Base-by-base conservation (phyloP, 2,888 invertebrate genomes). In the Scelioninae gen. 1 region DNA sequence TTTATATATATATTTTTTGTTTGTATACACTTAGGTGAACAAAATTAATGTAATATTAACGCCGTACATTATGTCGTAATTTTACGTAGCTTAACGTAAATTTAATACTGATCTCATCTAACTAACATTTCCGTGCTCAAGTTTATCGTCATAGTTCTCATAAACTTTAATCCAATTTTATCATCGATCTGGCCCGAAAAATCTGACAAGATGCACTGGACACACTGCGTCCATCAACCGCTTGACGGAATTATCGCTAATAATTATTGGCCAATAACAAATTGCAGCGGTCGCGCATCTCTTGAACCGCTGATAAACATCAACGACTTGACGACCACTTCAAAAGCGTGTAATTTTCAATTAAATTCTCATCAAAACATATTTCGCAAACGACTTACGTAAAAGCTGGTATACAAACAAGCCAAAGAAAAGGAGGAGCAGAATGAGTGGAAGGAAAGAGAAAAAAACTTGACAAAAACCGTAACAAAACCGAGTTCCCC, bases 271-370 rank as follows among this genome's bases (percentile, higher is more conserved):
- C 43, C 45, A 31, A 29, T 31, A 62, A 45, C 62, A 62, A 62
- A 62, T 45, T 62, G 43, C 15, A 45, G 9, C 43, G 62, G 45
- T 43, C 45, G 15, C 11, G 9, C 15, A 15, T 47, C 45, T 47
- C 15, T 47, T 47, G 15, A 47, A 45, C 45, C 4, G 15, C 8
- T 16, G 45, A 58, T 58, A 58, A 38, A 58, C 40, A 16, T 58
- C 58, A 16, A 45, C 3, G 1, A 5, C 8, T 15, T n/a, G 45
- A 45, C 15, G 45, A 7, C 45, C 16, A 23, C 40, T n/a, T 40
- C 49, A 16, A 32, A 63, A 34, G 11, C 38, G 63, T 63, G 49
- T 38, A 49, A 63, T 63, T 63, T 49, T 34, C 63, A 63, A 49
- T 49, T 32, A 49, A 38, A 49, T 32, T 15, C 34, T n/a, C 38